Percentiles rank a stretch among this genome's conserved stretches.
phyloP scores from a whole-genome alignment of 2,113 vertebrate genomes.

The Paralichthys olivaceus region DNA sequence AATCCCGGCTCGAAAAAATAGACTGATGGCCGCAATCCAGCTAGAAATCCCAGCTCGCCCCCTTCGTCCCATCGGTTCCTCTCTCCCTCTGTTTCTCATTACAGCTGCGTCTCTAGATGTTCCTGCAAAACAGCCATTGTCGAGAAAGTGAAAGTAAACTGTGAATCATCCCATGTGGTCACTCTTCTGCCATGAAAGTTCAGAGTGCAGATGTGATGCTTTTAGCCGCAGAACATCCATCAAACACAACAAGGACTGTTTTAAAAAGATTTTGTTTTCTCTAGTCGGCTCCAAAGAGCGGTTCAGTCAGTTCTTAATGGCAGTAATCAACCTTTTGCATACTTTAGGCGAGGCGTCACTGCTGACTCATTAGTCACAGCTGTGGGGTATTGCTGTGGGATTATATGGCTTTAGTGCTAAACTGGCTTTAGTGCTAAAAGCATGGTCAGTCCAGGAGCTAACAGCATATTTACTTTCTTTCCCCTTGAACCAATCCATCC shows the following conservation, averaged over 20 bases:
- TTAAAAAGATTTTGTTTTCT: slow-evolving; percentile 9
- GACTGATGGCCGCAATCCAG: slow-evolving; percentile 41
- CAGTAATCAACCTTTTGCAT: slow-evolving; percentile 55
- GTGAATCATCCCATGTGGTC: not conserved
- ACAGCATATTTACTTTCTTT: slow-evolving; percentile 15
- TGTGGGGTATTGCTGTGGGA: slow-evolving; percentile 5
- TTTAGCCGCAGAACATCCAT: not conserved
- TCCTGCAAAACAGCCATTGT: slow-evolving; percentile 28
- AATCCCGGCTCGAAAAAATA: slow-evolving; percentile 40
- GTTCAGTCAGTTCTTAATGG: slow-evolving; percentile 22
- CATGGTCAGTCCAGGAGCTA: slow-evolving; percentile 10
- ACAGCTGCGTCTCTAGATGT: slow-evolving; percentile 35
- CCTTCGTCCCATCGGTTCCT: not conserved
- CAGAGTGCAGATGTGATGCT: slow-evolving; percentile 16
- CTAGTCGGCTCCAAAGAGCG: slow-evolving; percentile 21
- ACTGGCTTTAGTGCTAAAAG: slow-evolving; percentile 14
- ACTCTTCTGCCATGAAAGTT: not conserved
- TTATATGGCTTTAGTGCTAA: slow-evolving; percentile 29
- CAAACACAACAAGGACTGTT: not conserved
- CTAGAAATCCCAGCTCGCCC: slow-evolving; percentile 22
- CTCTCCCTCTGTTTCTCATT: slow-evolving; percentile 53
- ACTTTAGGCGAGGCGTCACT: slow-evolving; percentile 25
- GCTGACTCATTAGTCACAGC: slow-evolving; percentile 40
- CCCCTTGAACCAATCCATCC: slow-evolving; percentile 19
- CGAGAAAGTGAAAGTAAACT: slow-evolving; percentile 34